Base-by-base conservation (phyloP, 2,113 vertebrate species). In the Brachypodius melanocephalos region DNA sequence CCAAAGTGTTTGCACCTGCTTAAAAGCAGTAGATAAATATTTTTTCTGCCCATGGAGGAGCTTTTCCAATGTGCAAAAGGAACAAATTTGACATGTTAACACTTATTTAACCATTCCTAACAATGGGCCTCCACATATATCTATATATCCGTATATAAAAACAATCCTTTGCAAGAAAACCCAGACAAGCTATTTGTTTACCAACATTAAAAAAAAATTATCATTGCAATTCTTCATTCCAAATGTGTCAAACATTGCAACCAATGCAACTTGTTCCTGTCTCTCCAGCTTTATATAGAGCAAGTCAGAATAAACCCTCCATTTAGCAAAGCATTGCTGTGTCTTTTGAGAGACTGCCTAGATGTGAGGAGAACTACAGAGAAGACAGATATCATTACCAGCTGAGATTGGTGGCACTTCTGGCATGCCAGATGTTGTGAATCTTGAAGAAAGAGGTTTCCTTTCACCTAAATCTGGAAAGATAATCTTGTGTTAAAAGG, bases 381-480 rank as follows among this genome's bases (percentile, higher is more conserved):
- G 57, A 69, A 66, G 63, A 48, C 11, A 54, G 25, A 12, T 13
- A 18, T 49, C 32, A 55, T 95, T 96, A 96, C 89, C 96, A 96
- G 89, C 18, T 87, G 80, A 71, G 32, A 66, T 9, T 71, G 38
- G 84, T 71, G 57, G 51, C 84, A 81, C 84, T 95, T 89, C 76
- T 94, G 76, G 32, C 43, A 92, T 77, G 76, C 55, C 61, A 92
- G 72, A 24, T 58, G 72, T 46, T 71, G 69, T 71, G 61, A 40
- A 10, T 71, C 80, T 77, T 71, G 91, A 81, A 89, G 76, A 49
- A 94, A 49, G 18, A 71, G 65, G 15, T 32, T 84, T 84, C 48
- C 6, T 94, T 92, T 90, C 84, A 91, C 55, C 91, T 95, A 94
- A 71, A 92, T 77, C 80, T 26, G 19, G 28, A 94, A 95, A 87